Evolutionary conservation across 2,113 vertebrate species (phyloP), one percentile per base, ranked within the genome.

Genomic region (Centrocercus urophasianus): DNA sequence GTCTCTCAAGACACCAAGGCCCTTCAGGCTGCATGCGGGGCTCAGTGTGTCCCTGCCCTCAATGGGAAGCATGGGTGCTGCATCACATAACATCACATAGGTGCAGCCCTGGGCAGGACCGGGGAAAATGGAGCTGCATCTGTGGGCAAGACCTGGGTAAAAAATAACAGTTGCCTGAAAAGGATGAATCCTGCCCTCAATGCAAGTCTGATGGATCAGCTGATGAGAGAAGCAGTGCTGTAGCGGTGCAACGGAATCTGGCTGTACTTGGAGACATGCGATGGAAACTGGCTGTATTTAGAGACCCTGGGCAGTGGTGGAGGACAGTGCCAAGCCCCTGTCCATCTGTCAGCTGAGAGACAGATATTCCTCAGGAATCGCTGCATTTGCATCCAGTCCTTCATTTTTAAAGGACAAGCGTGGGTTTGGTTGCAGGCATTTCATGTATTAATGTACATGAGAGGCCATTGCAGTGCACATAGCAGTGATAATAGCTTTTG

Each of bases 31-130:
- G 25, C 10, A 1, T 19, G 18, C 10, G 45, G 5, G 7, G 52
- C 30, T 32, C 60, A 16, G 50, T 24, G 19, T 4, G 0, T 38
- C 60, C 54, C 3, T 56, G 38, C 28, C 13, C 24, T 59, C 3
- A 40, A 36, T 7, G 21, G 30, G 65, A 67, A 60, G 20, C 45
- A 20, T 28, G 20, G 13, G 36, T 4, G 11, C 30, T 3, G n/a
- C 0, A 0, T 75, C 24, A 4, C 17, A 13, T 45, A 36, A 11
- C 3, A 6, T 56, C 3, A 3, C 20, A 21, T 13, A 47, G 34
- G n/a, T 30, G 8, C 56, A 59, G 52, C 47, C 25, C n/a, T 8
- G 8, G 25, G 7, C 36, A 25, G 47, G 22, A 84, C 19, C 11
- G 22, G 42, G 30, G 38, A 0, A 67, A 61, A 65, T 7, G 8